phyloP scores from a whole-genome alignment of 2,888 invertebrate genomes.

The Saturnia pavonia region DNA sequence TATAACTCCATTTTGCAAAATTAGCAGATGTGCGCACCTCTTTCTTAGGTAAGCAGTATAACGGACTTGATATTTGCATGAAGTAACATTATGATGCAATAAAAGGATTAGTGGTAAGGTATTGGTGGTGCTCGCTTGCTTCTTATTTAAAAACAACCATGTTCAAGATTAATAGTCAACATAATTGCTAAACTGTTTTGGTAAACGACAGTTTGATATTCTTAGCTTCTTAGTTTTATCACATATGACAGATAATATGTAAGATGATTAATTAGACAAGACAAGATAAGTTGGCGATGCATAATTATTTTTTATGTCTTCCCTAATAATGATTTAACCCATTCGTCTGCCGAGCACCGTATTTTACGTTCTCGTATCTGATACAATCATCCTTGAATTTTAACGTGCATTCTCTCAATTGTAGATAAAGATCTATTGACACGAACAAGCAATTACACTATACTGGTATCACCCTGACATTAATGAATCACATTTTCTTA shows the following conservation, averaged over 20 bases:
- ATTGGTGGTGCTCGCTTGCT: neutral
- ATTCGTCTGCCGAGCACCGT: neutral
- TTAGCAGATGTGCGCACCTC: no score
- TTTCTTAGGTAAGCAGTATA: no score
- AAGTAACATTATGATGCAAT: no score
- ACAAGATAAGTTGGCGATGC: neutral
- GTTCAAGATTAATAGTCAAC: neutral
- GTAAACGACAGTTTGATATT: no score
- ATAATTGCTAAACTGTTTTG: neutral
- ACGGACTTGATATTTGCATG: no score
- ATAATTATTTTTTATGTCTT: neutral
- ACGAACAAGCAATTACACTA: conserved; percentile 10
- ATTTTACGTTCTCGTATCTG: conserved; percentile 1
- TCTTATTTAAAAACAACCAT: neutral
- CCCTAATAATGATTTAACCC: neutral
- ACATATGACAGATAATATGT: neutral
- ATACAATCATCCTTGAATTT: conserved; percentile 3
- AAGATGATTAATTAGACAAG: neutral
- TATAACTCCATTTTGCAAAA: no score
- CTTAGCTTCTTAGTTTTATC: neutral
- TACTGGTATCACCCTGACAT: conserved; percentile 5
- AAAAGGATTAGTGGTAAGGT: neutral
- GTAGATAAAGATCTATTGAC: conserved; percentile 8
- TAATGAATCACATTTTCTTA: conserved; percentile 3
- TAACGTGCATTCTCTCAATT: conserved; percentile 2